Base-by-base conservation (phyloP, 2,797 vertebrate genomes). In the Myotis vivesi region DNA sequence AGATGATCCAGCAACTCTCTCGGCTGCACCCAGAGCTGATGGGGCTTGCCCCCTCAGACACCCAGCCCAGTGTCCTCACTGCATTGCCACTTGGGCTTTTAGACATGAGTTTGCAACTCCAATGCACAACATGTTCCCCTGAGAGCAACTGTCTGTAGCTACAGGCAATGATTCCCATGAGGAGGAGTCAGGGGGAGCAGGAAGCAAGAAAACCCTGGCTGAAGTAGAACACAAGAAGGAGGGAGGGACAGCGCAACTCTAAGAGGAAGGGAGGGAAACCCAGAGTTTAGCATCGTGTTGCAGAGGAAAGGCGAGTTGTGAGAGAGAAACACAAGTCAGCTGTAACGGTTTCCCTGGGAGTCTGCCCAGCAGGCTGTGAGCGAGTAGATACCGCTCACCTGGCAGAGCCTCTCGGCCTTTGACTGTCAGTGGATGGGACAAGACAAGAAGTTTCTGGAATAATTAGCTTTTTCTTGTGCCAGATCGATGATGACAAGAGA, bases 401-500 rank as follows among this genome's bases (percentile, higher is more conserved):
- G 41, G 57, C 44, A 49, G 20, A 68, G 53, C 6, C 12, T 77
- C 69, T 41, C 23, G 7, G 84, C 25, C 89, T 71, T 41, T 15
- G 46, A 10, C 38, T 6, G 36, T 25, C 44, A 33, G 51, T 11
- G 33, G 44, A 19, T 28, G 33, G 38, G 53, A n/a, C 2, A 10
- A 84, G n/a, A 55, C 5, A 0, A 0, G 23, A 49, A 36, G 23
- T 8, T 64, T 91, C 76, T 30, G 41, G 49, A 93, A 76, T 95
- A 93, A 93, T 20, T 8, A 22, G 16, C 16, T 30, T 93, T 95
- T 95, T 91, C 68, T 96, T 96, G 93, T 75, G 93, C 97, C 95
- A 99, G 99, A 99, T 99, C 1, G 99, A 99, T 53, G 99, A 99
- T 0, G 99, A 99, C 97, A 99, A 98, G 96, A 99, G 99, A 82